Evolutionary conservation across 1,140 invertebrate species (phyloP).

Genomic region (Drosophila nigrodunni): DNA sequence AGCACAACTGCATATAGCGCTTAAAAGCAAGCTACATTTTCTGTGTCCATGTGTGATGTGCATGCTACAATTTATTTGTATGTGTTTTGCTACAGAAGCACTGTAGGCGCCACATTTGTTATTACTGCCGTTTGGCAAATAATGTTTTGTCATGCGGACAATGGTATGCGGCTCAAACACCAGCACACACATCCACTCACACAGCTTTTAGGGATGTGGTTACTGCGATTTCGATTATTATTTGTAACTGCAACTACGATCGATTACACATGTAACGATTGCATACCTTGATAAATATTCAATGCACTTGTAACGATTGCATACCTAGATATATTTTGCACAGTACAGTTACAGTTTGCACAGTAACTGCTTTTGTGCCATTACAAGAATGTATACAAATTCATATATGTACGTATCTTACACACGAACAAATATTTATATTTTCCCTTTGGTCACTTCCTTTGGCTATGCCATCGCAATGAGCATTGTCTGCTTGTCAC

Average conservation of each 20-base stretch:
- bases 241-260: constrained; percentile 3
- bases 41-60: constrained; percentile 8
- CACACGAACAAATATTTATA: constrained; percentile 8
- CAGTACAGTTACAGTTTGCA: neutral
- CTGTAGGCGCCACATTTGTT: constrained; percentile 44
- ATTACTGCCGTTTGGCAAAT: constrained; percentile 39
- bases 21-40: constrained; percentile 62
- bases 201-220: neutral
- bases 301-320: too few species aligned
- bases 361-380: neutral
- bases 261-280: neutral
- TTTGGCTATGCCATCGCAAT: constrained; percentile 44
- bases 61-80: constrained; percentile 36
- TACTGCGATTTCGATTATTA: constrained; percentile 5
- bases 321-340: too few species aligned
- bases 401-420: neutral
- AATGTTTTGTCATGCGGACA: constrained; percentile 56
- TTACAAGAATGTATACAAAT: neutral
- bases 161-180: constrained; percentile 28
- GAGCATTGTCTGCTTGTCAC: constrained; percentile 65
- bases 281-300: neutral
- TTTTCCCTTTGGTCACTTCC: constrained; percentile 17
- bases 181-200: neutral
- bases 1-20: constrained; percentile 31
- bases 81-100: constrained; percentile 30